Base-by-base conservation (phyloP, 2,797 vertebrate species). In the Sebastes minor region DNA sequence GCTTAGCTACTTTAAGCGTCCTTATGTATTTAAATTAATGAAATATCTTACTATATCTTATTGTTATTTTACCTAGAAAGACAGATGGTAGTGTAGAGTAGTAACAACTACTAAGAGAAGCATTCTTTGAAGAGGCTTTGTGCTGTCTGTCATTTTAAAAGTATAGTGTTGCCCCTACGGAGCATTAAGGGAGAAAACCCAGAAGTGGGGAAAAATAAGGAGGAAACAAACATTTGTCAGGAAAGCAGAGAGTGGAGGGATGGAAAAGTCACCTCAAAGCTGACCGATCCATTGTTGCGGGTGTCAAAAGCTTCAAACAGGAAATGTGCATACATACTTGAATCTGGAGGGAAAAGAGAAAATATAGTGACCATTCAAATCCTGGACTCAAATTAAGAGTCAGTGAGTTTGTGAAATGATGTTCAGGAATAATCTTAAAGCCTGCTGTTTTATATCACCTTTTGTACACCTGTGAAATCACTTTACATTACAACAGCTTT, bases 241-340 rank as follows among this genome's bases (percentile, higher is more conserved):
- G n/a, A 64, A 6, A 28, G 35, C n/a, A 67, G 33, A 52, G 42
- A 61, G 30, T 4, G 22, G 69, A 42, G 8, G 7, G 20, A 67
- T 18, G 22, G 42, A 23, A 61, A 18, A 55, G 12, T 81, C 71
- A 99, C 98, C 97, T 99, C 97, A 38, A 99, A 99, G 93, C 91
- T 98, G 93, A 99, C 96, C 0, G 97, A 94, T 85, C 98, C 98
- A 1, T 97, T 97, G 1, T 96, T 98, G 80, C 98, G 96, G 0
- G 96, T 97, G 95, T 99, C 98, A 0, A 99, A 99, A 71, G 98
- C 98, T 0, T 99, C 97, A 92, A 99, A 99, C 87, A 99, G 97
- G 91, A 99, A 99, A 90, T 99, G 97, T 61, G 98, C 98, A 0
- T 99, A 99, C 20, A 96, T 98, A 88, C 97, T 99, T 69, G 98